Base-by-base conservation (phyloP, 2,888 invertebrate species). In the Reticulitermes lucifugus region DNA sequence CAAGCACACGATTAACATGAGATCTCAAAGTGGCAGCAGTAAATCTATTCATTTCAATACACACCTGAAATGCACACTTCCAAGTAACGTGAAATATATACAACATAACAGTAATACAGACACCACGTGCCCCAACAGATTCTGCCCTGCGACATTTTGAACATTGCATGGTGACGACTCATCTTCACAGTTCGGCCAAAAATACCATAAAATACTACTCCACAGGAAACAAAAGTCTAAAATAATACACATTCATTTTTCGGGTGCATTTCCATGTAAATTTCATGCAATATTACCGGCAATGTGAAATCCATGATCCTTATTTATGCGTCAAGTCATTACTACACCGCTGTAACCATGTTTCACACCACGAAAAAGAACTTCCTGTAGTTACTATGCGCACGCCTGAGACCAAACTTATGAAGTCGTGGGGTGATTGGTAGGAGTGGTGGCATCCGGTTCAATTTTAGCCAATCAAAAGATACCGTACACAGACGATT, bases 271-370 rank as follows among this genome's bases (percentile, higher is more conserved):
- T 43, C 10, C 3, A 65, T 41, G 65, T 35, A 41, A 60, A 35
- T 35, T 85, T 46, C 10, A 25, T 55, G 43, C 22, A 73, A 59
- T 43, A 81, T 83, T 87, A 87, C 87, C 87, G 87, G 87, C 85
- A 86, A 43, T 85, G 84, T 82, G 70, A 86, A 84, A 85, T 87
- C 87, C 87, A 87, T 87, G 73, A 84, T 83, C 83, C 84, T 84
- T 80, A 83, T 84, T 84, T 85, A 84, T 86, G 75, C 86, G 86
- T 87, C 75, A 87, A 87, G 86, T 86, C 87, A 87, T 87, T 80
- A 86, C 87, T 85, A 87, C 84, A 81, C 65, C 2, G 65, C 65
- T 46, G 81, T 18, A 81, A 70, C 41, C 81, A 81, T 81, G 81
- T 81, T 70, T 77, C 70, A 43, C 81, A 81, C 81, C 70, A n/a